Percentiles rank a stretch among this genome's conserved stretches.
phyloP scores from a whole-genome alignment of 2,888 invertebrate genomes.

The Diarsia dahlii region DNA sequence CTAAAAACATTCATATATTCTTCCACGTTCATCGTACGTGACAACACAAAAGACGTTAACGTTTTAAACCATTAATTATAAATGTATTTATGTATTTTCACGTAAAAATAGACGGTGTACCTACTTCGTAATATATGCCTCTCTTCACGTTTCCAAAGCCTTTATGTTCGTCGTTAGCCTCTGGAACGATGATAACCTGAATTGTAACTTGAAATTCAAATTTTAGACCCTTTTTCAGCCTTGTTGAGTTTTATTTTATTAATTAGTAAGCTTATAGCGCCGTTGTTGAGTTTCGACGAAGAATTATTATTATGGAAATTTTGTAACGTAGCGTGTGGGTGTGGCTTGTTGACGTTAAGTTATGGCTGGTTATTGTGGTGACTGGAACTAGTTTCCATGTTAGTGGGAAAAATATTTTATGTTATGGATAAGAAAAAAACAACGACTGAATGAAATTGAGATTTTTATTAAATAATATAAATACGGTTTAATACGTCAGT shows the following conservation, averaged over 20 bases:
- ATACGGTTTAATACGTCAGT: not conserved
- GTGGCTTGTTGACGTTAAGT: conserved; percentile 1
- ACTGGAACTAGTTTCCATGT: not conserved
- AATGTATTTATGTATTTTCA: conserved; percentile 47
- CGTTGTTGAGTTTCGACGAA: conserved; percentile 19
- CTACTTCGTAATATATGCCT: conserved; percentile 37
- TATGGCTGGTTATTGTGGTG: not conserved
- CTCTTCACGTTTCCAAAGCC: conserved; percentile 26
- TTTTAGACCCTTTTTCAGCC: conserved; percentile 48
- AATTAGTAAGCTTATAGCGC: conserved; percentile 40
- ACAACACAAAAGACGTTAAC: conserved; percentile 53
- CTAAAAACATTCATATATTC: conserved; percentile 47
- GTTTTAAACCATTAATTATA: conserved; percentile 56
- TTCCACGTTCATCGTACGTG: conserved; percentile 52
- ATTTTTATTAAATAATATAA: not conserved
- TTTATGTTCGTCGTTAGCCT: conserved; percentile 50
- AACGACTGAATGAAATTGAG: not conserved
- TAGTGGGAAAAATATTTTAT: not conserved
- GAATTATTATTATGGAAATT: conserved; percentile 8
- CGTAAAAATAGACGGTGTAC: conserved; percentile 32
- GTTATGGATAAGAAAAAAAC: not conserved
- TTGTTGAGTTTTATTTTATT: conserved; percentile 50
- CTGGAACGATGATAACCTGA: conserved; percentile 45
- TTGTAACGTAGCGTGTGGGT: not conserved
- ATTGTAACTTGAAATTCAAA: conserved; percentile 51